A percentile compares a stretch with the other conserved stretches of the same genome.
These are phyloP conservation scores for Pollimyrus isidori DNA, from an alignment of 2,113 vertebrate species.

Conservation along the genomic window DNA sequence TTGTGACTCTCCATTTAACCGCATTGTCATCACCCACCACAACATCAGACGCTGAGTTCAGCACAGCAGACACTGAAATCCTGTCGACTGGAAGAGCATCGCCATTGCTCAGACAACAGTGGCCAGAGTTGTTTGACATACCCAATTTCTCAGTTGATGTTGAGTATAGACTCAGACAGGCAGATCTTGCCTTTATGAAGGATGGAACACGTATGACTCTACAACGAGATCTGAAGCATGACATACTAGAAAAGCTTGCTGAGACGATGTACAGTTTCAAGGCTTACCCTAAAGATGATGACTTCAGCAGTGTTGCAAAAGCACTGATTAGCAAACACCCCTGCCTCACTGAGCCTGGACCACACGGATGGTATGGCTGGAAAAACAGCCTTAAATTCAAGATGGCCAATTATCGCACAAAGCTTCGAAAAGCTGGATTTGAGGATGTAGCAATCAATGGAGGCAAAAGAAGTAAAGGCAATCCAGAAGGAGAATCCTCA, in stretches of 20 bases:
- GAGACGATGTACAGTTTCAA: background rate
- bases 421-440: background rate
- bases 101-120: background rate
- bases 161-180: background rate
- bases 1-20: no score
- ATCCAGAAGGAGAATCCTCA: background rate
- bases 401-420: background rate
- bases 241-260: background rate
- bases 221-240: background rate
- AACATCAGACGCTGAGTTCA: background rate
- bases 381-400: background rate
- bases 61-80: background rate
- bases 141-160: background rate
- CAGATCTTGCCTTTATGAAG: background rate
- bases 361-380: background rate
- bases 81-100: background rate
- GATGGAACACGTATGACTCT: background rate
- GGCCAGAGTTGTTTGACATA: background rate
- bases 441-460: background rate
- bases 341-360: background rate
- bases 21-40: background rate
- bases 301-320: background rate
- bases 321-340: background rate
- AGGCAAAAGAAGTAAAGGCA: background rate
- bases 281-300: background rate